phyloP scores from a whole-genome alignment of 2,888 invertebrate genomes.

The Brachynemurus nebulosus region DNA sequence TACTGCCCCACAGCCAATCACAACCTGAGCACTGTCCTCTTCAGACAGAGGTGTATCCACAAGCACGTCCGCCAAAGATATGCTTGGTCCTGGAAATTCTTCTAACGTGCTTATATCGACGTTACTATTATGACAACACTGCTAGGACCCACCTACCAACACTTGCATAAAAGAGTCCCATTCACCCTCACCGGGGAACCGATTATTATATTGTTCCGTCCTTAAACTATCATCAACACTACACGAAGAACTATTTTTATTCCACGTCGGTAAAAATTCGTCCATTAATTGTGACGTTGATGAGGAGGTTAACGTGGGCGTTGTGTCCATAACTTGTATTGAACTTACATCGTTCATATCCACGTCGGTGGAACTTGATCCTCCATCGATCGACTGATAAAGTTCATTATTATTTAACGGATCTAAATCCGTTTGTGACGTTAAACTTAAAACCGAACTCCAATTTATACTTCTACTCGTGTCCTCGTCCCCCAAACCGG shows the following conservation, averaged over 20 bases:
- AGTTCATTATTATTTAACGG: slow-evolving; percentile 69
- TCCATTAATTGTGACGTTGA: slow-evolving; percentile 7
- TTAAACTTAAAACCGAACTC: slow-evolving; percentile 79
- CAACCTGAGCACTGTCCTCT: slow-evolving; percentile 9
- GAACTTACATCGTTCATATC: slow-evolving; percentile 29
- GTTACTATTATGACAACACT: slow-evolving; percentile 13
- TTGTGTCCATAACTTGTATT: slow-evolving; percentile 21
- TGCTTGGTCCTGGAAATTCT: slow-evolving; percentile 3
- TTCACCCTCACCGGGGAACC: slow-evolving; percentile 28
- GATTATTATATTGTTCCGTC: slow-evolving; percentile 8
- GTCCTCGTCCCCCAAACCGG: slow-evolving; percentile 63
- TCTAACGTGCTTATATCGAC: slow-evolving; percentile 5
- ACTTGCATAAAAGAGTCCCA: slow-evolving; percentile 54
- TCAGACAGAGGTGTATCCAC: slow-evolving; percentile 5
- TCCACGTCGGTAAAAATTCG: slow-evolving; percentile 9
- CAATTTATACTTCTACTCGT: slow-evolving; percentile 73
- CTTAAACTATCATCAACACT: slow-evolving; percentile 10
- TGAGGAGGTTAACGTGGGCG: not conserved
- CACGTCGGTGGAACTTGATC: slow-evolving; percentile 44
- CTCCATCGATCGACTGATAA: slow-evolving; percentile 46
- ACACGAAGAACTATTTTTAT: slow-evolving; percentile 6
- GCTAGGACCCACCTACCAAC: slow-evolving; percentile 54
- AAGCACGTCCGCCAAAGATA: slow-evolving; percentile 5
- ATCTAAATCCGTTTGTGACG: slow-evolving; percentile 74
- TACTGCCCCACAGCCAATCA: slow-evolving; percentile 8